Conservation (phyloP, 2,888 invertebrate genomes). For the Celastrina argiolus region DNA sequence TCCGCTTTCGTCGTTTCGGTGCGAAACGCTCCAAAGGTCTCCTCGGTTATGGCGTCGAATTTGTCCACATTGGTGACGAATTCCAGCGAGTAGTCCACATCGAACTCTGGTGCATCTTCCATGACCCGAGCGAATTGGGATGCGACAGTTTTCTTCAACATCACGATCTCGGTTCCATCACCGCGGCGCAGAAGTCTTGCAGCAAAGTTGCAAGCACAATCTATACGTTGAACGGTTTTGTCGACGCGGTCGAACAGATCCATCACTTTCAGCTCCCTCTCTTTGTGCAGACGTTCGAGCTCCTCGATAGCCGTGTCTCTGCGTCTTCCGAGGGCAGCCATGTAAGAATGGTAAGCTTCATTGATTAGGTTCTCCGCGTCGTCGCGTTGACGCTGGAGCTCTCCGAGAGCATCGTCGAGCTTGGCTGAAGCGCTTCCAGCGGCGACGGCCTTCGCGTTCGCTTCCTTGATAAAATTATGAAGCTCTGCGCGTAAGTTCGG, state of each 20-base stretch:
- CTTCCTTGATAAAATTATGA: constrained; percentile 84
- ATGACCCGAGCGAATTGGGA: constrained; percentile 87
- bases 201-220: constrained; percentile 92
- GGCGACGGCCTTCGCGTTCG: constrained; percentile 84
- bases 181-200: constrained; percentile 89
- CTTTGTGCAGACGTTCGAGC: constrained; percentile 86
- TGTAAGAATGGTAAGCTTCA: constrained; percentile 88
- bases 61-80: constrained; percentile 88
- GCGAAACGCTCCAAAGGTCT: constrained; percentile 85
- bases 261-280: constrained; percentile 93
- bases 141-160: constrained; percentile 87
- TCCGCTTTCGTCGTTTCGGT: constrained; percentile 80
- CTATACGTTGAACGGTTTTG: constrained; percentile 89
- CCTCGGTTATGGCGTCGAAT: constrained; percentile 85
- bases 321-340: constrained; percentile 88
- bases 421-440: constrained; percentile 86
- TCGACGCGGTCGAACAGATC: constrained; percentile 90
- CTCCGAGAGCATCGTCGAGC: constrained; percentile 88
- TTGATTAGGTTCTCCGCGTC: constrained; percentile 89
- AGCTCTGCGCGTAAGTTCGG: constrained; percentile 87
- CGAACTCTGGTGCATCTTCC: constrained; percentile 88
- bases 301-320: constrained; percentile 86
- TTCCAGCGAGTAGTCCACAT: constrained; percentile 87
- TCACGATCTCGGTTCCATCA: constrained; percentile 89
- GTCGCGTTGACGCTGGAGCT: constrained; percentile 91